Percentiles rank a stretch among this genome's conserved stretches.
phyloP scores from a whole-genome alignment of 1,140 invertebrate genomes.

The Lepidostoma basale region DNA sequence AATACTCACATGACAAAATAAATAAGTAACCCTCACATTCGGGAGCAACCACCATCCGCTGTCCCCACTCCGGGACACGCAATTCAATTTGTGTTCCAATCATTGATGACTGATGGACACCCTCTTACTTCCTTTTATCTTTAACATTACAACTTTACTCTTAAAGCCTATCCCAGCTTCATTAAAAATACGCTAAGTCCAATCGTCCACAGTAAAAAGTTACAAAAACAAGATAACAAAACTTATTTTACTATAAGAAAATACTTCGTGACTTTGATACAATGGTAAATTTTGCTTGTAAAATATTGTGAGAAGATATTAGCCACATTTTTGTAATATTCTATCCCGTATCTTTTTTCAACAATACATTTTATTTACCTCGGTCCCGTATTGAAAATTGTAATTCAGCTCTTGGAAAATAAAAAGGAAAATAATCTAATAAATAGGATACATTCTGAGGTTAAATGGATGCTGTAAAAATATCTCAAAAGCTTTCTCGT shows the following conservation, averaged over 20 bases:
- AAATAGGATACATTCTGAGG: conserved; percentile 34
- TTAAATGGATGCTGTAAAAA: conserved; percentile 39
- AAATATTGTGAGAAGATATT: background rate
- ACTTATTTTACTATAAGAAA: too few relatives aligned
- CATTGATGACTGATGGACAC: conserved; percentile 57
- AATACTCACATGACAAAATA: background rate
- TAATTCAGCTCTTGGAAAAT: conserved; percentile 33
- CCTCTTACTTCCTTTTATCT: conserved; percentile 47
- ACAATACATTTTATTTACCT: conserved; percentile 24
- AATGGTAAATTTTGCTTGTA: too few relatives aligned
- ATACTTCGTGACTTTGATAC: too few relatives aligned
- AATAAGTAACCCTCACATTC: conserved; percentile 2
- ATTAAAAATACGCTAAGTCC: background rate
- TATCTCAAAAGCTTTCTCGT: conserved; percentile 23
- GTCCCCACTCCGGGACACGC: conserved; percentile 29
- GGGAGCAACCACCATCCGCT: background rate
- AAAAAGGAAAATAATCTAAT: conserved; percentile 41
- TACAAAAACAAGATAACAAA: too few relatives aligned
- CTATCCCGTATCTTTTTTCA: conserved; percentile 13
- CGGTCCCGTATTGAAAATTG: conserved; percentile 29
- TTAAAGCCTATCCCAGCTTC: conserved; percentile 32
- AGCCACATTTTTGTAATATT: conserved; percentile 1
- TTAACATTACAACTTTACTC: conserved; percentile 45
- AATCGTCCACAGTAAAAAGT: too few relatives aligned
- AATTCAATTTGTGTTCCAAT: conserved; percentile 60